Conservation (phyloP, 2,113 vertebrate species). For the Sterna hirundo region DNA sequence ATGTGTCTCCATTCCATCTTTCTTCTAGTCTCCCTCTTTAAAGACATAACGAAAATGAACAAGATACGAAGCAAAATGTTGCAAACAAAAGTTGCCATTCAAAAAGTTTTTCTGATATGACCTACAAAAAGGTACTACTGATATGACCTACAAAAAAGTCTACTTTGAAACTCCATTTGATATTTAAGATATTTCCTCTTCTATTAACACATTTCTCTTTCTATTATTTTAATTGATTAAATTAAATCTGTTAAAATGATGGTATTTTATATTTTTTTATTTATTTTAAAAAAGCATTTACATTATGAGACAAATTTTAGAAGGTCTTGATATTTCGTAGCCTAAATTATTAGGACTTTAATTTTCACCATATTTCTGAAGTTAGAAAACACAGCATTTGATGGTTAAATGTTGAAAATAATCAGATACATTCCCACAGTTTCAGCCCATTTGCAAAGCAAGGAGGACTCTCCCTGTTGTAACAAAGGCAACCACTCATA, state of each 20-base stretch:
- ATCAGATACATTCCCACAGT: background rate
- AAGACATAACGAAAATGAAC: background rate
- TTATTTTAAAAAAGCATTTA: fast-evolving
- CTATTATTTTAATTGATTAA: background rate
- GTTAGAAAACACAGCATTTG: background rate
- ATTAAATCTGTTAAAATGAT: background rate
- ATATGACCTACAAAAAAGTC: no score
- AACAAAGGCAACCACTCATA: background rate
- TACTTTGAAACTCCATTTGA: background rate
- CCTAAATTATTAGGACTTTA: background rate
- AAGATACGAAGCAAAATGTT: background rate
- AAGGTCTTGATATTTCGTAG: background rate
- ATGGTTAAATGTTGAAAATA: background rate
- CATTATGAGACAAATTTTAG: background rate
- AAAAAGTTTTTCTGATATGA: background rate
- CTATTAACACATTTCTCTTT: background rate
- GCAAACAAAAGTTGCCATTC: background rate
- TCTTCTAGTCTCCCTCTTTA: background rate
- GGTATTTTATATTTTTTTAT: fast-evolving
- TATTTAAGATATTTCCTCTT: background rate
- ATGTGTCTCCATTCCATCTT: fast-evolving
- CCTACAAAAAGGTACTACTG: background rate
- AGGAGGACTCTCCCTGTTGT: background rate
- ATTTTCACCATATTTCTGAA: background rate
- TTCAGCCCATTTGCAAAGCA: background rate